A percentile compares a stretch with the other conserved stretches of the same genome.
Conservation (phyloP, 2,888 invertebrate species). For the Phrixothrix hirtus region DNA sequence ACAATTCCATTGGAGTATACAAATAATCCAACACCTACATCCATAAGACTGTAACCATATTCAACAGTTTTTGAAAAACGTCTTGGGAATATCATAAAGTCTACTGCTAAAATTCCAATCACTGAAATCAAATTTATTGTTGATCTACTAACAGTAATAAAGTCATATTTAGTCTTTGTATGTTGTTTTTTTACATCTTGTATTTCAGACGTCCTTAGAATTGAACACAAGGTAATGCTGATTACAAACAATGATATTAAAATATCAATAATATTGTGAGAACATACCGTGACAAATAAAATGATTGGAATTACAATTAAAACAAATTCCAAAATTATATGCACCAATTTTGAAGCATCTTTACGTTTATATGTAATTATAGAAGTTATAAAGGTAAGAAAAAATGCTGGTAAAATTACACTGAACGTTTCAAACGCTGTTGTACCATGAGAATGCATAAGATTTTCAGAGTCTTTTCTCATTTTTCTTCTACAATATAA, state of each 20-base stretch:
- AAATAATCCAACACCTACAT: slow-evolving; percentile 90
- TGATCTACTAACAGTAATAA: slow-evolving; percentile 71
- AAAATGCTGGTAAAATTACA: slow-evolving; percentile 48
- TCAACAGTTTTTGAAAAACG: slow-evolving; percentile 85
- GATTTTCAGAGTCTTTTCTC: slow-evolving; percentile 47
- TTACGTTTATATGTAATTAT: slow-evolving; percentile 41
- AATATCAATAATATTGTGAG: slow-evolving; percentile 49
- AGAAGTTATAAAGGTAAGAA: slow-evolving; percentile 45
- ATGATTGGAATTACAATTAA: slow-evolving; percentile 62
- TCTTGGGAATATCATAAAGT: slow-evolving; percentile 85
- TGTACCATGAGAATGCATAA: slow-evolving; percentile 62
- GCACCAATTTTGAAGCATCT: slow-evolving; percentile 24
- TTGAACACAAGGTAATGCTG: slow-evolving; percentile 24
- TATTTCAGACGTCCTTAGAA: slow-evolving; percentile 1
- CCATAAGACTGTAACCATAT: slow-evolving; percentile 91
- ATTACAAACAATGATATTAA: slow-evolving; percentile 33
- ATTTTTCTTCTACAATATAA: not conserved
- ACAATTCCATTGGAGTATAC: slow-evolving; percentile 80
- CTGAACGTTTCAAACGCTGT: slow-evolving; percentile 58
- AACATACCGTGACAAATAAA: slow-evolving; percentile 61
- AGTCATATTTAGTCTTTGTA: slow-evolving; percentile 32
- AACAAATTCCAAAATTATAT: slow-evolving; percentile 61
- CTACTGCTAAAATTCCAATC: slow-evolving; percentile 89
- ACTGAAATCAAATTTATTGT: slow-evolving; percentile 74
- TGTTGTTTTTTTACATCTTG: not conserved